Evolutionary conservation across 1,140 invertebrate species (phyloP).

Genomic region (Drosophila biarmipes): DNA sequence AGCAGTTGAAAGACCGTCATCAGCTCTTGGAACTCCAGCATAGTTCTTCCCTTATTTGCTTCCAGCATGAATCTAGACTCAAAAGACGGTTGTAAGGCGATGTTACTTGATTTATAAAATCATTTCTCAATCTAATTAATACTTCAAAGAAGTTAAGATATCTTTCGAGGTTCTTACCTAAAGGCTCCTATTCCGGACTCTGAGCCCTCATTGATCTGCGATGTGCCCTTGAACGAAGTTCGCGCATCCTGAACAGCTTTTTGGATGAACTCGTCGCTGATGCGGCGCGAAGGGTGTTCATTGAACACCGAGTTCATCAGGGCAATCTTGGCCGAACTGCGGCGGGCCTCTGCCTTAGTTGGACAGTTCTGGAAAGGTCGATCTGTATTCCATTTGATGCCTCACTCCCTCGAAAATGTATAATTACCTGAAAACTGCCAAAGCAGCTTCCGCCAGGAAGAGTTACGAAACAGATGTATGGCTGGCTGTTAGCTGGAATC

Average conservation of each 20-base stretch:
- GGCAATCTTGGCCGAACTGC: conserved; percentile 97
- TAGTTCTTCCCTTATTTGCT: conserved; percentile 95
- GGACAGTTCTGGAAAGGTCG: conserved; percentile 90
- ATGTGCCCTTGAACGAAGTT: conserved; percentile 87
- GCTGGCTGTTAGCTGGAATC: conserved; percentile 94
- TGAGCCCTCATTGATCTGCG: conserved; percentile 90
- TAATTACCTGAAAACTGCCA: conserved; percentile 94
- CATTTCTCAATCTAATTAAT: too few species aligned
- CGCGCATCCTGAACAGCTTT: conserved; percentile 95
- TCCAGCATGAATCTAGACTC: conserved; percentile 93
- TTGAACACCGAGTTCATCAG: conserved; percentile 99
- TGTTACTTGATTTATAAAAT: too few species aligned
- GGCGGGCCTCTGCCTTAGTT: conserved; percentile 96
- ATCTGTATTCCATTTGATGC: not conserved
- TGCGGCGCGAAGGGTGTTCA: conserved; percentile 96
- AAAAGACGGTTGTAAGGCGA: not conserved
- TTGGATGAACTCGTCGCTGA: conserved; percentile 97
- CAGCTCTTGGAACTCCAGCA: conserved; percentile 98
- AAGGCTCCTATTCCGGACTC: conserved; percentile 96
- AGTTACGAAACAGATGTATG: conserved; percentile 97
- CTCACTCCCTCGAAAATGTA: not conserved
- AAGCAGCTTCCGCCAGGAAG: conserved; percentile 97
- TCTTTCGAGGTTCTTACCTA: conserved; percentile 85
- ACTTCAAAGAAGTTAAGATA: too few species aligned
- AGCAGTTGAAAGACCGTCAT: conserved; percentile 98